Percentiles rank a stretch among this genome's conserved stretches.
Conservation (phyloP, 2,797 vertebrate genomes). For the Sparus aurata region DNA sequence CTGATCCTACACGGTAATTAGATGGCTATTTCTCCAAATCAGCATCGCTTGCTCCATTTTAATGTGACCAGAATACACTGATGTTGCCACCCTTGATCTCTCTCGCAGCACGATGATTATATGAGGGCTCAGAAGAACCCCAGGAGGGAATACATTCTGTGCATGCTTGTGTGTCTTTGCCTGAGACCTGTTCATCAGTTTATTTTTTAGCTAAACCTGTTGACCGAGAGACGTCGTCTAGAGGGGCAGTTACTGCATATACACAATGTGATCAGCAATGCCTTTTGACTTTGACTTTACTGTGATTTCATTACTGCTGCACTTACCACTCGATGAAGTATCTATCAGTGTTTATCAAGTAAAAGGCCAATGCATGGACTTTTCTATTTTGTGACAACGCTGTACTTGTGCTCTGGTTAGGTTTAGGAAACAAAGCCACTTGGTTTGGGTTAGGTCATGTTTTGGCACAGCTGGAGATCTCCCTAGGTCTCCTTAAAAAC, state of each 20-base stretch:
- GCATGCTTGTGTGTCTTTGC: constrained; percentile 3
- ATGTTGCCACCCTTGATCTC: constrained; percentile 41
- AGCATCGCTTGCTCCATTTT: constrained; percentile 44
- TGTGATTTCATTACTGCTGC: constrained; percentile 45
- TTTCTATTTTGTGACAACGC: too few relatives aligned
- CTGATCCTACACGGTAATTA: constrained; percentile 48
- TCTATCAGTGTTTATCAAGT: background rate
- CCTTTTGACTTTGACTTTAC: constrained; percentile 40
- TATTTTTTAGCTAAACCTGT: constrained; percentile 27
- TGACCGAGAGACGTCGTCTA: background rate
- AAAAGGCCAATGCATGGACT: constrained; percentile 37
- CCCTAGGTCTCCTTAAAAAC: too few relatives aligned
- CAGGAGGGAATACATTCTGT: background rate
- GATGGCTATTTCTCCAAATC: constrained; percentile 57
- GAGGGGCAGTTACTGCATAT: constrained; percentile 19
- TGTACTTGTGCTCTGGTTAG: too few relatives aligned
- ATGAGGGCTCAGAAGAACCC: background rate
- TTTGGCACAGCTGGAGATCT: too few relatives aligned
- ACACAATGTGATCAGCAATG: constrained; percentile 27
- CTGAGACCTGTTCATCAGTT: constrained; percentile 20
- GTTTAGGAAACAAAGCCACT: too few relatives aligned
- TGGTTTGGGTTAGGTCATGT: too few relatives aligned
- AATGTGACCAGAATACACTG: constrained; percentile 54
- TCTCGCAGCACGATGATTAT: constrained; percentile 9
- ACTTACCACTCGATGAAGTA: constrained; percentile 34